Conservation (phyloP, 1,140 invertebrate species). For the Drosophila bocqueti region DNA sequence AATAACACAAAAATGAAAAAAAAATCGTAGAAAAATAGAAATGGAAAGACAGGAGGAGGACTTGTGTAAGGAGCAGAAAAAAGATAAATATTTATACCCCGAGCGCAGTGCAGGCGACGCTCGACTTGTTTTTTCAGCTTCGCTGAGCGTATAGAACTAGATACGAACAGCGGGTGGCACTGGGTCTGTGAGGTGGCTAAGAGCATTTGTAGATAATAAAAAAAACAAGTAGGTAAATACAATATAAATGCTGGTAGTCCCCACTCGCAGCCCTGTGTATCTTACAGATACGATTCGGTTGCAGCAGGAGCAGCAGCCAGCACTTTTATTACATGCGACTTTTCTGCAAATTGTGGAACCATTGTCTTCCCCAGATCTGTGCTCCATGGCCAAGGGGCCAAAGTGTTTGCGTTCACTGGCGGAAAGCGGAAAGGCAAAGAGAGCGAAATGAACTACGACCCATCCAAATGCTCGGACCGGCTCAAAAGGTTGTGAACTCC, state of each 20-base stretch:
- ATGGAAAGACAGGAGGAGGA: slow-evolving; percentile 32
- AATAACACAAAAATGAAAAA: slow-evolving; percentile 23
- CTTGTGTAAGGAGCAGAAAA: slow-evolving; percentile 55
- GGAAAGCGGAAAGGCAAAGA: slow-evolving; percentile 80
- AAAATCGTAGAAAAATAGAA: slow-evolving; percentile 22
- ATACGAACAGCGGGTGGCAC: slow-evolving; percentile 22
- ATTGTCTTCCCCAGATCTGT: slow-evolving; percentile 66
- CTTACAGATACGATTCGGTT: slow-evolving; percentile 79
- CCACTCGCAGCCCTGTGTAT: slow-evolving; percentile 52
- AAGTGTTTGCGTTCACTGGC: slow-evolving; percentile 81
- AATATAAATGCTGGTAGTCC: slow-evolving; percentile 81
- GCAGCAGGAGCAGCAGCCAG: slow-evolving; percentile 58
- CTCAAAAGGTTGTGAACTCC: slow-evolving; percentile 41
- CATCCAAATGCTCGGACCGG: slow-evolving; percentile 48
- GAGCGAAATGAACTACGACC: slow-evolving; percentile 81
- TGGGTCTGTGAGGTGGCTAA: slow-evolving; percentile 43
- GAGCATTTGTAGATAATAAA: slow-evolving; percentile 83
- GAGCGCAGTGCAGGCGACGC: slow-evolving; percentile 79
- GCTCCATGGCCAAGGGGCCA: slow-evolving; percentile 62
- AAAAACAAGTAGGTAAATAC: slow-evolving; percentile 82
- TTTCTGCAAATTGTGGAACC: slow-evolving; percentile 81
- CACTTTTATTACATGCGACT: slow-evolving; percentile 82
- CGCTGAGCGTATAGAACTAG: slow-evolving; percentile 76
- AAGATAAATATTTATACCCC: slow-evolving; percentile 83
- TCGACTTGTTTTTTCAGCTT: slow-evolving; percentile 84